Evolutionary conservation across 37 sponge, comb jelly and placozoan species (phyloP), one percentile per base, ranked within the genome.

Genomic region (Chondrosia reniformis): DNA sequence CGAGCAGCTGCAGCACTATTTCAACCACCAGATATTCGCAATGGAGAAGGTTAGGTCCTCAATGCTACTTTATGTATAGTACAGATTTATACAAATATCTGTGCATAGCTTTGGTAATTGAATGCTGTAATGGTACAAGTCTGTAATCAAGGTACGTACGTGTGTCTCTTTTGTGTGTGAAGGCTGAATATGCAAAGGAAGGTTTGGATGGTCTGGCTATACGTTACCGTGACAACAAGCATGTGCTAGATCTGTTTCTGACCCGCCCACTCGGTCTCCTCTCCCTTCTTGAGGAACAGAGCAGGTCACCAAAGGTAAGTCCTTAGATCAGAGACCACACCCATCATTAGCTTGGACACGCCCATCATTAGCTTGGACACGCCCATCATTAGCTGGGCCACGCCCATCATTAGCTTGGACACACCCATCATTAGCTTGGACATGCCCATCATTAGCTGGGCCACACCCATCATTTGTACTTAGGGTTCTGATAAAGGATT

Each of bases 1-100:
- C 46, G 95, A 94, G 39, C 95, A 94, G 45, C 83, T 94, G 33
- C 95, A 91, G 79, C 79, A 86, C 33, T 87, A 87, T 76, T 91
- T 91, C 85, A 91, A 91, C 88, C 81, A 84, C 38, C 84, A 87
- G 67, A 87, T 91, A 22, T 91, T 91, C 62, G 81, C 87, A 27
- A 91, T 91, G 92, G 92, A 91, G 63, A 89, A 89, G 85, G 89
- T 83, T 46, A 38, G 58, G 5, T n/a, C n/a, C n/a, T n/a, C n/a
- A n/a, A n/a, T n/a, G n/a, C n/a, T n/a, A n/a, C n/a, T 52, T 19
- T 21, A 52, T 52, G 55, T 21, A 21, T 15, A 52, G 55, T 67
- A 40, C 13, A 41, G 21, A 67, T 63, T 10, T 30, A 41, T 10
- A 28, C 30, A 41, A 22, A 67, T 67, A 67, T 41, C 22, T 36